Evolutionary conservation across 1,140 invertebrate species (phyloP).

Genomic region (Orius laevigatus): DNA sequence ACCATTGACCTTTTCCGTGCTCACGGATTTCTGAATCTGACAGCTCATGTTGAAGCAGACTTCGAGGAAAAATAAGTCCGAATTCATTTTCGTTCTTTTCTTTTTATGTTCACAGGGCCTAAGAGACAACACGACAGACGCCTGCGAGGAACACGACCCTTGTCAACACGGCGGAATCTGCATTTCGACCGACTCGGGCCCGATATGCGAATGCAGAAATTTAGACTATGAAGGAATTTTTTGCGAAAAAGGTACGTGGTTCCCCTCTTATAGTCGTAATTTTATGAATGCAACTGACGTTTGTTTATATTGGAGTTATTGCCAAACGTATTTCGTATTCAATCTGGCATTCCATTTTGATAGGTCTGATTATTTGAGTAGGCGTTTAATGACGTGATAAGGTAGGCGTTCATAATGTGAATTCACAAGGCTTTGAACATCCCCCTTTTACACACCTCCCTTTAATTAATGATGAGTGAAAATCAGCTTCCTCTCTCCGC

Average conservation of each 20-base stretch:
- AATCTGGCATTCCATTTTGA: too few species aligned
- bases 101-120: conserved; percentile 33
- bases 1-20: too few species aligned
- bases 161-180: conserved; percentile 88
- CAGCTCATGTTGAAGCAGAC: background rate
- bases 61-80: background rate
- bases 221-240: conserved; percentile 80
- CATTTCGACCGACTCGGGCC: conserved; percentile 82
- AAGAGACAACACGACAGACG: conserved; percentile 34
- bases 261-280: too few species aligned
- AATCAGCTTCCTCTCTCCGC: too few species aligned
- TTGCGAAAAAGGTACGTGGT: conserved; percentile 75
- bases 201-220: conserved; percentile 81
- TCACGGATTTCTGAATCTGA: background rate
- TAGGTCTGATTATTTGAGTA: too few species aligned
- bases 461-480: background rate
- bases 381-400: too few species aligned
- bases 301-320: too few species aligned
- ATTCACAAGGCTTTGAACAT: conserved; percentile 1
- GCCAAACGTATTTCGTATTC: too few species aligned
- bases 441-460: background rate
- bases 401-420: too few species aligned
- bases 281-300: too few species aligned
- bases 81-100: conserved; percentile 8
- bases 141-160: conserved; percentile 71